Percentiles rank a stretch among this genome's conserved stretches.
These are phyloP conservation scores for Meteorus colon DNA, from an alignment of 2,888 invertebrate species.

Conservation along the genomic window DNA sequence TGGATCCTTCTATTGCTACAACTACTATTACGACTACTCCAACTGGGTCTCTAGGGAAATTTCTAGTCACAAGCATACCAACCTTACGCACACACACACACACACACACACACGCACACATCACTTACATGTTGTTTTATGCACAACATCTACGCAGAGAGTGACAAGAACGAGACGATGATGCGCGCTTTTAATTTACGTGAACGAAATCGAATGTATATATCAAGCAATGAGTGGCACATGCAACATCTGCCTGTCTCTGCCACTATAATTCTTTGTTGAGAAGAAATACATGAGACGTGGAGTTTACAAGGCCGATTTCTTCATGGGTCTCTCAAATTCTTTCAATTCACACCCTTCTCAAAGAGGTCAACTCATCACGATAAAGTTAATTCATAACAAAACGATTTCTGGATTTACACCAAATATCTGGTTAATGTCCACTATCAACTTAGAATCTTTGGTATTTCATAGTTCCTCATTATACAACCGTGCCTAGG, in stretches of 20 bases:
- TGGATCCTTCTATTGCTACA: constrained; percentile 6
- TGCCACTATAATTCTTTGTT: not conserved
- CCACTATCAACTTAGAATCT: too few species aligned
- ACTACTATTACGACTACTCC: constrained; percentile 18
- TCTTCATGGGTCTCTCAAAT: too few species aligned
- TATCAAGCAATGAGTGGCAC: not conserved
- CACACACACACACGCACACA: constrained; percentile 34
- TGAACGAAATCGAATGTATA: constrained; percentile 32
- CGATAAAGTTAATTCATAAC: too few species aligned
- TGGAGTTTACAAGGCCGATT: too few species aligned
- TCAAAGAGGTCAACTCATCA: too few species aligned
- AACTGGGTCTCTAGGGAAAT: constrained; percentile 61
- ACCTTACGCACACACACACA: constrained; percentile 40
- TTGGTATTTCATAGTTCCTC: too few species aligned
- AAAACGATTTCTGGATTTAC: too few species aligned
- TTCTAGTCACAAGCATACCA: constrained; percentile 56
- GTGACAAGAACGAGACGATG: not conserved
- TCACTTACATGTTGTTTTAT: constrained; percentile 33
- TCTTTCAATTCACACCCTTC: too few species aligned
- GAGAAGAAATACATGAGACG: too few species aligned
- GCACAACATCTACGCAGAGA: constrained; percentile 31
- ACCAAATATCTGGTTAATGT: too few species aligned
- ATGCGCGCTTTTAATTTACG: constrained; percentile 43
- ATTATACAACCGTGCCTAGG: not conserved
- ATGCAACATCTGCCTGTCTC: not conserved